Percentiles rank a stretch among this genome's conserved stretches.
Evolutionary conservation across 2,113 vertebrate genomes (phyloP).

Genomic region (Natator depressus): DNA sequence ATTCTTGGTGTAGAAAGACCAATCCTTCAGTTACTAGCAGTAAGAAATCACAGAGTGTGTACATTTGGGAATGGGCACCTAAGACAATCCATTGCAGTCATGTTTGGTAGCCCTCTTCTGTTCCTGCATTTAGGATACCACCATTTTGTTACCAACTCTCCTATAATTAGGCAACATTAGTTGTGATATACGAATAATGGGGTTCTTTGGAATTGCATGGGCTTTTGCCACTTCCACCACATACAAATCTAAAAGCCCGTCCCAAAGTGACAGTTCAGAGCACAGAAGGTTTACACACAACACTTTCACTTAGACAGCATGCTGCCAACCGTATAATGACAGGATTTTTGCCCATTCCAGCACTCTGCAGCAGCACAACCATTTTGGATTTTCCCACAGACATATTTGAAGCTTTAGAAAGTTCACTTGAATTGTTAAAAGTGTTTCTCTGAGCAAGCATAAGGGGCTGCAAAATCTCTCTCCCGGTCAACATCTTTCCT

Average conservation of each 20-base stretch:
- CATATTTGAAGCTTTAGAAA: background rate
- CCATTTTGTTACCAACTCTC: background rate
- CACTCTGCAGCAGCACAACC: accelerated
- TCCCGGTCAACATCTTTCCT: background rate
- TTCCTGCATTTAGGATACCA: background rate
- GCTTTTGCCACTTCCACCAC: background rate
- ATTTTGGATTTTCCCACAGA: background rate
- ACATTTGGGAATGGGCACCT: background rate
- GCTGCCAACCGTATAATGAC: background rate
- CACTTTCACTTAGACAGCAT: background rate
- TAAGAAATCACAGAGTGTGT: background rate
- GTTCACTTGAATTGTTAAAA: background rate
- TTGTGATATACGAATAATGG: background rate
- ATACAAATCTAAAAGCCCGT: background rate
- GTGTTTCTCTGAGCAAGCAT: background rate
- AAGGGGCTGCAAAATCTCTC: background rate
- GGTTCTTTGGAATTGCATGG: background rate
- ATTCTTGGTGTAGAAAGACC: background rate
- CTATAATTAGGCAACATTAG: background rate
- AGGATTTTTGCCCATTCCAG: background rate
- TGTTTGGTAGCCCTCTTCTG: background rate
- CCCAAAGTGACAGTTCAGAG: background rate
- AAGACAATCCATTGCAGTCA: background rate
- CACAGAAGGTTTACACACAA: background rate
- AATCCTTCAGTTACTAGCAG: background rate